Evolutionary conservation across 1,140 invertebrate genomes (phyloP).

Genomic region (Drosophila sp.): DNA sequence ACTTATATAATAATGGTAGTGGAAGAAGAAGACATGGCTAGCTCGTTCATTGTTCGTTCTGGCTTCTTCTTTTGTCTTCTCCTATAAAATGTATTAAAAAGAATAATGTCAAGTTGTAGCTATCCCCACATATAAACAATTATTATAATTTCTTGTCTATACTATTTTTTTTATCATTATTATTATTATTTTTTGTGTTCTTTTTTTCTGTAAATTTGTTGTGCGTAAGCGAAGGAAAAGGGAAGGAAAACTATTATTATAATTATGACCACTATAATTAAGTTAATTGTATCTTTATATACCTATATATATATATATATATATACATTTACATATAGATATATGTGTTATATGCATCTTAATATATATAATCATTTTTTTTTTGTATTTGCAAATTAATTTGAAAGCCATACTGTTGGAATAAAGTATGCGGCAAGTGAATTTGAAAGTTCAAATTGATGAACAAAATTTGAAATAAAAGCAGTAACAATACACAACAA

Average conservation of each 20-base stretch:
- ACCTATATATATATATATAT: conserved; percentile 36
- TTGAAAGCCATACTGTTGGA: not conserved
- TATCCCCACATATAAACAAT: not conserved
- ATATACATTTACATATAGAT: conserved; percentile 7
- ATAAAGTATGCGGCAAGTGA: conserved; percentile 3
- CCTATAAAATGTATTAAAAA: conserved; percentile 1
- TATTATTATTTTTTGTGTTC: conserved; percentile 22
- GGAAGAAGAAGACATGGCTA: not conserved
- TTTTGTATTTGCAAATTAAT: not conserved
- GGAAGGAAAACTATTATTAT: conserved; percentile 38
- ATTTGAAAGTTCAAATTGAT: not conserved
- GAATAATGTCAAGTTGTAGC: not conserved
- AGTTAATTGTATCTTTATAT: conserved; percentile 29
- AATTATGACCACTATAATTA: conserved; percentile 41
- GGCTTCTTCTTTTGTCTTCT: not conserved
- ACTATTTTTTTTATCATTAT: too few relatives aligned
- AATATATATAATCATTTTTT: not conserved
- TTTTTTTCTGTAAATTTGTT: conserved; percentile 35
- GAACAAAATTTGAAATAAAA: conserved; percentile 3
- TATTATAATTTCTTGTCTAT: not conserved
- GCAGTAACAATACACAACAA: not conserved
- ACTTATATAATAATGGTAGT: not conserved
- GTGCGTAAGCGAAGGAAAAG: conserved; percentile 25
- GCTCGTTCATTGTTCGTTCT: not conserved
- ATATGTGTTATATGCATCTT: conserved; percentile 22